phyloP scores from a whole-genome alignment of 2,113 vertebrate species.

The Bothrops jararaca region DNA sequence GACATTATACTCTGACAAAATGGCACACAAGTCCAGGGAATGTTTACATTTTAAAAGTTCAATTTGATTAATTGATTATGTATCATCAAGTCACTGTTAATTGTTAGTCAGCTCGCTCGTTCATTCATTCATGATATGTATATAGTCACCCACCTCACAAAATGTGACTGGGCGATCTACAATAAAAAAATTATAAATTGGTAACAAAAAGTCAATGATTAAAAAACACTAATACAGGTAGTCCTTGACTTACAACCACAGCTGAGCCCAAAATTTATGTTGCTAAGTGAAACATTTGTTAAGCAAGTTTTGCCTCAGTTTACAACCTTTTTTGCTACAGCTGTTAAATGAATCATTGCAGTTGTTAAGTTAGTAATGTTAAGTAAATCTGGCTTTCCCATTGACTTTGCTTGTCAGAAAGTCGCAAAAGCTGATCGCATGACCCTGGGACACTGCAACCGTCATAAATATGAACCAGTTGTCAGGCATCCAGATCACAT shows the following conservation, averaged over 20 bases:
- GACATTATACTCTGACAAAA: neutral
- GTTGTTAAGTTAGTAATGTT: neutral
- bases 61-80: neutral
- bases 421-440: neutral
- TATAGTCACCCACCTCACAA: neutral
- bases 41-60: neutral
- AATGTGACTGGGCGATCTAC: neutral
- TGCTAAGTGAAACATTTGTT: neutral
- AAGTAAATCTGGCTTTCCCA: neutral
- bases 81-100: neutral
- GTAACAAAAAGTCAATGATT: neutral
- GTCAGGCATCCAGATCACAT: neutral
- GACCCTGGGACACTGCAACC: neutral
- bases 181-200: neutral
- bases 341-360: neutral
- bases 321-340: neutral
- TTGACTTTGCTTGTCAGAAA: neutral
- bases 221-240: neutral
- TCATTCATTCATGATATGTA: neutral
- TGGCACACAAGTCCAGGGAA: neutral
- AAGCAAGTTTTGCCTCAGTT: neutral
- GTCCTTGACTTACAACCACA: neutral
- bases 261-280: neutral
- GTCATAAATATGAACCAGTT: neutral
- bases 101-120: neutral